Conservation (phyloP, 64 coral and sea anemone genomes). For the Exaiptasia diaphana region DNA sequence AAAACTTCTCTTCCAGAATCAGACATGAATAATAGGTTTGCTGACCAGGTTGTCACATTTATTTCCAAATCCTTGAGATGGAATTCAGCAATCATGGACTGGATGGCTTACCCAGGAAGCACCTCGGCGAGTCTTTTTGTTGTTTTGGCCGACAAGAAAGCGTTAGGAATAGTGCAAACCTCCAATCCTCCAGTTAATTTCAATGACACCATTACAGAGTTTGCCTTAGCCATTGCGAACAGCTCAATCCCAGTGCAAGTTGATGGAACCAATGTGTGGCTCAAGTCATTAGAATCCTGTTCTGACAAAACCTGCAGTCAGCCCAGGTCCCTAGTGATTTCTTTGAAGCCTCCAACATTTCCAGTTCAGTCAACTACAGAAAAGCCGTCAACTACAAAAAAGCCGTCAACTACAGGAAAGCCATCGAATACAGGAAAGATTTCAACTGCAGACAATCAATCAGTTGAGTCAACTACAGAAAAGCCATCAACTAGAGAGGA, state of each 20-base stretch:
- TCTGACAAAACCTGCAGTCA: constrained; percentile 39
- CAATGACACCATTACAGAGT: background rate
- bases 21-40: constrained; percentile 35
- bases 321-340: background rate
- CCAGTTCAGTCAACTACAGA: too few relatives aligned
- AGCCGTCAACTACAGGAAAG: too few relatives aligned
- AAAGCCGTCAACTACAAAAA: too few relatives aligned
- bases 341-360: background rate
- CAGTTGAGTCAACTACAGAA: too few relatives aligned
- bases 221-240: constrained; percentile 27
- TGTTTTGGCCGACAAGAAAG: constrained; percentile 58
- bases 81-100: constrained; percentile 39
- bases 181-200: background rate
- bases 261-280: constrained; percentile 38
- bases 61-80: constrained; percentile 33
- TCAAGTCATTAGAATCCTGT: constrained; percentile 38
- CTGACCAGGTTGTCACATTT: constrained; percentile 19
- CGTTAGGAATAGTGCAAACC: background rate
- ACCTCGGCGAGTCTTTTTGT: constrained; percentile 3
- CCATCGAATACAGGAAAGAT: too few relatives aligned
- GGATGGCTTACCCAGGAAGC: constrained; percentile 27
- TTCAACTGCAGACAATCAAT: too few relatives aligned
- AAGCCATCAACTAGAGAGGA: too few relatives aligned
- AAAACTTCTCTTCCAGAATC: background rate
- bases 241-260: constrained; percentile 27